Evolutionary conservation across 2,888 invertebrate genomes (phyloP).

Genomic region (Drosophila kanekoi): DNA sequence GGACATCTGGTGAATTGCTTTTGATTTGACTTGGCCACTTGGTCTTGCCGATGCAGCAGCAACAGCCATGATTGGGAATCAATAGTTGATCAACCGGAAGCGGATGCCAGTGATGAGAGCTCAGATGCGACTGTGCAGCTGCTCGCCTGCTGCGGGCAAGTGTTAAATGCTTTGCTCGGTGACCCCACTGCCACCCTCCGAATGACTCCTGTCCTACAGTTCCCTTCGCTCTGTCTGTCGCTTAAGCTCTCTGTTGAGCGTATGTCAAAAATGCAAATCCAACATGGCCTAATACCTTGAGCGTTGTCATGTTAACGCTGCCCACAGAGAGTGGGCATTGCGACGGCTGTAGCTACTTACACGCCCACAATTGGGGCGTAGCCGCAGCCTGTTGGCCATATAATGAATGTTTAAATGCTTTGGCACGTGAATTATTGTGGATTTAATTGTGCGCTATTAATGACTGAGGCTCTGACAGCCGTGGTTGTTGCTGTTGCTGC

Average conservation of each 20-base stretch:
- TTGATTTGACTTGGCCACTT: conserved; percentile 41
- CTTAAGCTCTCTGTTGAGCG: conserved; percentile 3
- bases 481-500: conserved; percentile 5
- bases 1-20: conserved; percentile 50
- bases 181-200: not conserved
- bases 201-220: not conserved
- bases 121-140: conserved; percentile 5
- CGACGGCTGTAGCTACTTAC: conserved; percentile 18
- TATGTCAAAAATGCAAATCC: conserved; percentile 73
- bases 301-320: conserved; percentile 28
- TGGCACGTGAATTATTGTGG: conserved; percentile 71
- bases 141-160: conserved; percentile 30
- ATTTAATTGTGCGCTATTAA: conserved; percentile 74
- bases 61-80: conserved; percentile 62
- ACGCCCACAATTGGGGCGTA: conserved; percentile 22
- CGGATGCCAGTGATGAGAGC: conserved; percentile 42
- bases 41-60: conserved; percentile 28
- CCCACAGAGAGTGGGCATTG: conserved; percentile 24
- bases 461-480: conserved; percentile 38
- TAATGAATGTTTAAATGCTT: conserved; percentile 67
- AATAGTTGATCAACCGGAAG: conserved; percentile 63
- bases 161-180: conserved; percentile 45
- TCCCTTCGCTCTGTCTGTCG: not conserved
- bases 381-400: conserved; percentile 45
- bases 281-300: conserved; percentile 64